Evolutionary conservation across 1,140 invertebrate species (phyloP).

Genomic region (Dolichoris vasculosae): DNA sequence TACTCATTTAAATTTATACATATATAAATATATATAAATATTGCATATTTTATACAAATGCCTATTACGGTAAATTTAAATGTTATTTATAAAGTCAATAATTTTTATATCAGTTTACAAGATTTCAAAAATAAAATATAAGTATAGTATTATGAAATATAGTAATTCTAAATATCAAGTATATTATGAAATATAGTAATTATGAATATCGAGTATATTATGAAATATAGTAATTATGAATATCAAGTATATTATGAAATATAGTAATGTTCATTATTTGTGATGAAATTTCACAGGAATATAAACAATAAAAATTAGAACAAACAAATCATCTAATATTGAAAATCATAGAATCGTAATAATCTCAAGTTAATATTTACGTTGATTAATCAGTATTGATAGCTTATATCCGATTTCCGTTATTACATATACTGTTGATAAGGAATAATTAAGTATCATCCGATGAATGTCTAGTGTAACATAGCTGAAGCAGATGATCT

Average conservation of each 20-base stretch:
- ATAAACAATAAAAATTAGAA: constrained; percentile 2
- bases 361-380: constrained; percentile 23
- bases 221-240: background rate
- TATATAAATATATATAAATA: constrained; percentile 10
- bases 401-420: constrained; percentile 36
- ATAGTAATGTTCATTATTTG: background rate
- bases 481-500: constrained; percentile 31
- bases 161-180: too few relatives aligned
- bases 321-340: constrained; percentile 11
- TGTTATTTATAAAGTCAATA: too few relatives aligned
- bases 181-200: too few relatives aligned
- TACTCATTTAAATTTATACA: background rate
- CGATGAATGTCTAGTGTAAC: background rate
- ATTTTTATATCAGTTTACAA: too few relatives aligned
- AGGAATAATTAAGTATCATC: constrained; percentile 51
- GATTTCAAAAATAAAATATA: too few relatives aligned
- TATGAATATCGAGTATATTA: too few relatives aligned
- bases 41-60: too few relatives aligned
- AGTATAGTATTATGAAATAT: too few relatives aligned
- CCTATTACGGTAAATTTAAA: too few relatives aligned
- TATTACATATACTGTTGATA: constrained; percentile 39
- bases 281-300: constrained; percentile 7
- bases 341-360: constrained; percentile 15
- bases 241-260: background rate
- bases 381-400: constrained; percentile 39